These are phyloP conservation scores for Bubalus kerabau DNA, from an alignment of 2,113 vertebrate species.

Conservation along the genomic window DNA sequence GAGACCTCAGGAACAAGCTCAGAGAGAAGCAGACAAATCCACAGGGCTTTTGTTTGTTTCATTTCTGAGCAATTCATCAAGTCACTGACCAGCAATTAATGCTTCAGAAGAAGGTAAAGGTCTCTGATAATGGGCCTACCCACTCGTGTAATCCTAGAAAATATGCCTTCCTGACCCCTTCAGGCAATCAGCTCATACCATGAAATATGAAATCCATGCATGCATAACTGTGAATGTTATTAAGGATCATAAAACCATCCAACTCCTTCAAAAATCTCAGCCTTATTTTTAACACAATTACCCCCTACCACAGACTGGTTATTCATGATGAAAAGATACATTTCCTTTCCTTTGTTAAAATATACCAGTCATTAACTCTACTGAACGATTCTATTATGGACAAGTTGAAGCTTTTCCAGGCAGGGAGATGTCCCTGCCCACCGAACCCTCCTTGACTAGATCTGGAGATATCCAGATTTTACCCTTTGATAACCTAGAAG, in stretches of 20 bases:
- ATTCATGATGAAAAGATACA: conserved; percentile 38
- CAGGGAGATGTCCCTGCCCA: neutral
- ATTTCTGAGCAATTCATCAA: conserved; percentile 28
- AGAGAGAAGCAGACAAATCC: neutral
- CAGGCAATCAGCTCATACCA: conserved; percentile 39
- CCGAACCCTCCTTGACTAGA: neutral
- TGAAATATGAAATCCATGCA: conserved; percentile 55
- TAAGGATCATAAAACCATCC: conserved; percentile 60
- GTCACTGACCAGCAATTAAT: conserved; percentile 39
- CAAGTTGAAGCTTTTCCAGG: neutral
- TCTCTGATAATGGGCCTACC: conserved; percentile 12
- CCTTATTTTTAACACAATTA: conserved; percentile 55
- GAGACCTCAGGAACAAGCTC: neutral
- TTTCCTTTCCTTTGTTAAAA: conserved; percentile 64
- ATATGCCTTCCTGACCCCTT: conserved; percentile 46
- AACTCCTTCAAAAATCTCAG: conserved; percentile 36
- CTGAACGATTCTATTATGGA: neutral
- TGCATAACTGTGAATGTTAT: conserved; percentile 27
- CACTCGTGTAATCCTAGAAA: conserved; percentile 34
- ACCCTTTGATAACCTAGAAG: neutral
- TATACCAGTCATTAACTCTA: conserved; percentile 43
- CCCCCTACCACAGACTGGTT: conserved; percentile 13
- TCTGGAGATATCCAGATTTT: neutral
- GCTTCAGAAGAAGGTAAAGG: conserved; percentile 19
- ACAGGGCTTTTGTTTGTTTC: conserved; percentile 11